phyloP scores from a whole-genome alignment of 2,113 vertebrate species.

The Gymnorhina tibicen region DNA sequence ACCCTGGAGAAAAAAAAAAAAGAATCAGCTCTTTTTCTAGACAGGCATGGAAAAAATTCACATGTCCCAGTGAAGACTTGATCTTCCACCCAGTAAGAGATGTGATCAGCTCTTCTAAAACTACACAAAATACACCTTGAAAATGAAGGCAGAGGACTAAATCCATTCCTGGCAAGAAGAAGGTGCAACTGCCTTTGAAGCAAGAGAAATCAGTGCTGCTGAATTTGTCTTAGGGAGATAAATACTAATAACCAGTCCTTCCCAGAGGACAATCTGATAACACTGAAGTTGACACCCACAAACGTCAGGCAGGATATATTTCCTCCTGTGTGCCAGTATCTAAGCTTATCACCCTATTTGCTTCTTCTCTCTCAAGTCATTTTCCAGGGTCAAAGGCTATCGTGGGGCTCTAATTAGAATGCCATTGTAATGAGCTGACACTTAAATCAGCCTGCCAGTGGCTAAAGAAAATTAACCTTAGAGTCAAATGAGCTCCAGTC shows the following conservation, averaged over 20 bases:
- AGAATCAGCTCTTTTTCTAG: neutral
- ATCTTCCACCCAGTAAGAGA: neutral
- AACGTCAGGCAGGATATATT: slow-evolving; percentile 5
- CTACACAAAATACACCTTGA: slow-evolving; percentile 10
- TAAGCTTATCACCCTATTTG: slow-evolving; percentile 41
- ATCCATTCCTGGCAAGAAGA: slow-evolving; percentile 1
- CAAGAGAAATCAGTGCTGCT: neutral
- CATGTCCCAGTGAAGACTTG: neutral
- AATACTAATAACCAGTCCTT: slow-evolving; percentile 53
- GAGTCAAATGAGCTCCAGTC: slow-evolving; percentile 36
- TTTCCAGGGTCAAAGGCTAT: slow-evolving; percentile 55
- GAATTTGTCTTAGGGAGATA: slow-evolving; percentile 39
- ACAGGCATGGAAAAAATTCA: neutral
- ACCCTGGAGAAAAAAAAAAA: neutral
- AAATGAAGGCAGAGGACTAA: slow-evolving; percentile 25
- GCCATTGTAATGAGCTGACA: slow-evolving; percentile 56
- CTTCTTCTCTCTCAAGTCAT: slow-evolving; percentile 43
- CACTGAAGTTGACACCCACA: slow-evolving; percentile 28
- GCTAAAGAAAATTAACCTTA: slow-evolving; percentile 64
- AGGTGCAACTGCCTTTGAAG: slow-evolving; percentile 31
- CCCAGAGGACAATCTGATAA: slow-evolving; percentile 55
- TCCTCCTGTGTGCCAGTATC: neutral
- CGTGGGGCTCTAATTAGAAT: slow-evolving; percentile 50
- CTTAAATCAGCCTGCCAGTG: slow-evolving; percentile 51
- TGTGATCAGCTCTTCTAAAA: neutral